Percentiles rank a stretch among this genome's conserved stretches.
Evolutionary conservation across 2,888 invertebrate species (phyloP).

Genomic region (Parnassius orleans): DNA sequence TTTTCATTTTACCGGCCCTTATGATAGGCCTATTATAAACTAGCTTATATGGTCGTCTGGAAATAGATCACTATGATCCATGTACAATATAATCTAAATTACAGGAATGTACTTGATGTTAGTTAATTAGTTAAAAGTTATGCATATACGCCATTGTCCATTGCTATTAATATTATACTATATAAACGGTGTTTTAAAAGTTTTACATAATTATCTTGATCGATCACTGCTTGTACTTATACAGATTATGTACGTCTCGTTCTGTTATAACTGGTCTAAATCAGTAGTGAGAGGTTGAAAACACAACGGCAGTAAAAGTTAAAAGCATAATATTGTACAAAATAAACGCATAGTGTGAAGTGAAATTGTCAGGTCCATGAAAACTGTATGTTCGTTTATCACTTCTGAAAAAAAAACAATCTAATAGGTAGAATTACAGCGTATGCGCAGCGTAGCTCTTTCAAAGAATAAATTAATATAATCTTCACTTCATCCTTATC

Average conservation of each 20-base stretch:
- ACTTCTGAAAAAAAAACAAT: too few species aligned
- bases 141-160: constrained; percentile 54
- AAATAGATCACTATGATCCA: constrained; percentile 48
- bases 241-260: too few species aligned
- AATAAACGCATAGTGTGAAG: too few species aligned
- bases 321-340: too few species aligned
- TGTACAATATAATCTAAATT: constrained; percentile 52
- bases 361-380: too few species aligned
- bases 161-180: constrained; percentile 41
- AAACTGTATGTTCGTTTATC: too few species aligned
- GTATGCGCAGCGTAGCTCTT: too few species aligned
- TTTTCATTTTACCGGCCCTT: constrained; percentile 34
- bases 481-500: too few species aligned
- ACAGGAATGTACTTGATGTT: constrained; percentile 65
- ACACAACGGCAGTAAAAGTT: too few species aligned
- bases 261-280: not conserved
- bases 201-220: constrained; percentile 1
- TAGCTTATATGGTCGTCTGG: constrained; percentile 45
- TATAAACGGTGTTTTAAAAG: not conserved
- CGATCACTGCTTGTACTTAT: too few species aligned
- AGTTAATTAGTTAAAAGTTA: constrained; percentile 58
- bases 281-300: not conserved
- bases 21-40: constrained; percentile 64
- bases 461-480: too few species aligned
- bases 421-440: too few species aligned